Evolutionary conservation across 35 echinoderm and acorn worm genomes (phyloP).

Genomic region (Nesometra sesokonis): DNA sequence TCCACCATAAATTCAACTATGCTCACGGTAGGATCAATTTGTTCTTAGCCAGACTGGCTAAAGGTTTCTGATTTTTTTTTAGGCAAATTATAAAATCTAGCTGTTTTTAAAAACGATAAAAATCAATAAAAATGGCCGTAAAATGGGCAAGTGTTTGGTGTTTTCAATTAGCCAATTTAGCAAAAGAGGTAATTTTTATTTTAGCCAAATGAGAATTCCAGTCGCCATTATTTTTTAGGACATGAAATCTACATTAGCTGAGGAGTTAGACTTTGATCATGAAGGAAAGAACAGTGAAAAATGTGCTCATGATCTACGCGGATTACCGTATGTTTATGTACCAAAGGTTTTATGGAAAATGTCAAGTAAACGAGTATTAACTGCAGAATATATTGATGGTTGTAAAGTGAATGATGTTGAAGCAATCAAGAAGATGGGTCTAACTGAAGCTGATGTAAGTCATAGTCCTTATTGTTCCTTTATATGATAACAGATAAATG

Average conservation of each 20-base stretch:
- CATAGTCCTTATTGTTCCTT: not conserved
- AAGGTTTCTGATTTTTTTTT: too few species aligned
- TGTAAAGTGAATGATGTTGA: constrained; percentile 72
- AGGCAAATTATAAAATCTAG: too few species aligned
- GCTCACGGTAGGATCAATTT: too few species aligned
- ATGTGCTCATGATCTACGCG: constrained; percentile 55
- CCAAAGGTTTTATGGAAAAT: constrained; percentile 77
- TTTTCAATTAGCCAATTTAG: too few species aligned
- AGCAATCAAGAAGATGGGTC: constrained; percentile 43
- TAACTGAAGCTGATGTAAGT: constrained; percentile 74
- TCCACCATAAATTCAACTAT: too few species aligned
- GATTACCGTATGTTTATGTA: constrained; percentile 66
- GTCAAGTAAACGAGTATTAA: constrained; percentile 82
- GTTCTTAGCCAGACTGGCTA: too few species aligned
- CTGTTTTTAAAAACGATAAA: too few species aligned
- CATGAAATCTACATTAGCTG: constrained; percentile 57
- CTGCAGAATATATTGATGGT: constrained; percentile 82
- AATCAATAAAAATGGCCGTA: too few species aligned
- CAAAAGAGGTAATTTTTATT: too few species aligned
- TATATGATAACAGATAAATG: too few species aligned
- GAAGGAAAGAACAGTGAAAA: constrained; percentile 77
- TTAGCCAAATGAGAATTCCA: too few species aligned
- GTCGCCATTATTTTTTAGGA: constrained; percentile 35
- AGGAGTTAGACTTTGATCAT: constrained; percentile 93
- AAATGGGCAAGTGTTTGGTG: too few species aligned